Evolutionary conservation across 2,888 invertebrate species (phyloP), one percentile per base, ranked within the genome.

Genomic region (Falcaria lacertinaria): DNA sequence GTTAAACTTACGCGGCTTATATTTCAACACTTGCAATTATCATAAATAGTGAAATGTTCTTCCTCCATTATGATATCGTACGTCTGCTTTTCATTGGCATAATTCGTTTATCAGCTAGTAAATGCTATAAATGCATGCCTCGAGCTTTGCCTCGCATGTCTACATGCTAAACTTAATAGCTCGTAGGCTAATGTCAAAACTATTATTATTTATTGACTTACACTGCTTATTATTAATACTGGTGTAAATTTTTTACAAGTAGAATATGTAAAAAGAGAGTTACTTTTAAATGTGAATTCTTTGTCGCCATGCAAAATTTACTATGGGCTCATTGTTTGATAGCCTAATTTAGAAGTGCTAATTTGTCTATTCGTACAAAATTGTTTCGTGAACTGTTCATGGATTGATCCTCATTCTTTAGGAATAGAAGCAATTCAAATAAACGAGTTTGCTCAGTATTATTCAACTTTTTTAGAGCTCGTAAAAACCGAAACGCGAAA

Each of bases 71-170:
- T n/a, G n/a, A n/a, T n/a, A n/a, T n/a, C n/a, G n/a, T n/a, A n/a
- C n/a, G n/a, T n/a, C n/a, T 64, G 65, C 69, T 60, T 60, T 68
- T 71, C 68, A 62, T 60, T 57, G 50, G 45, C 57, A n/a, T 58
- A 71, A 70, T 69, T 69, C 64, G 59, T 70, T 73, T 74, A 72
- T 74, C 71, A 71, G 62, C 60, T 59, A 64, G 63, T 1, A 28
- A 28, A 28, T 28, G 28, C 7, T 14, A 14, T 64, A 69, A 73
- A 75, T 73, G 64, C 74, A 64, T 76, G 74, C 72, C 48, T 63
- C 58, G 57, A 62, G 52, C 58, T 68, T 51, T 48, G 52, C 47
- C 54, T 67, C 63, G 55, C 62, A 63, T 67, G 56, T 60, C 53
- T 60, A 50, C 54, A 48, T 58, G 53, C 57, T 57, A 54, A 64